Conservation (phyloP, 2,113 vertebrate species). For the Phodopus roborovskii region DNA sequence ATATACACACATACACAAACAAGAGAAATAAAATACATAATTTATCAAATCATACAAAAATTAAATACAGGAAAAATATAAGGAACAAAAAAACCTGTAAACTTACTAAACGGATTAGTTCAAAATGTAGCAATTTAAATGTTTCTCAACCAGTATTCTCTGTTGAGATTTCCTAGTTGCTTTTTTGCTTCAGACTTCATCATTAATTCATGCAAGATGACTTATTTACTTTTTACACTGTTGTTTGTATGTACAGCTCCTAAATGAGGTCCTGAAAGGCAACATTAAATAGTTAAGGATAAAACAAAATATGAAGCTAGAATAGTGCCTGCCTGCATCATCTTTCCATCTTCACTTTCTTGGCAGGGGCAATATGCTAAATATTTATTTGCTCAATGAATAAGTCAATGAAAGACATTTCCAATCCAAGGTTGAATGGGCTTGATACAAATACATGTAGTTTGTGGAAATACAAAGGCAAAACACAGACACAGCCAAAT, state of each 20-base stretch:
- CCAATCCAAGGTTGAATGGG: neutral
- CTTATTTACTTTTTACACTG: neutral
- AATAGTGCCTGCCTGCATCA: neutral
- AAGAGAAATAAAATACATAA: neutral
- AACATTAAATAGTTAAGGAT: neutral
- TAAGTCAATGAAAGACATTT: neutral
- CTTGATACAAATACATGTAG: neutral
- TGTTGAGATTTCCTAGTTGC: neutral
- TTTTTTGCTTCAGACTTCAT: neutral
- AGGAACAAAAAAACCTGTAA: constrained; percentile 27
- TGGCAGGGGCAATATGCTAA: neutral
- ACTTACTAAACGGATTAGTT: neutral
- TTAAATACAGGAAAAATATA: constrained; percentile 7
- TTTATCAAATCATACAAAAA: neutral
- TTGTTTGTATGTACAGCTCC: neutral
- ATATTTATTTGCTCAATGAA: neutral
- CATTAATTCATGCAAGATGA: constrained; percentile 6
- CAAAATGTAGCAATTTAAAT: neutral
- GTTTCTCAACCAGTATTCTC: neutral
- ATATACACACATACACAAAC: neutral
- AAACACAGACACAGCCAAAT: neutral
- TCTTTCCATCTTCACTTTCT: neutral
- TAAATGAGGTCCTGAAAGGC: neutral
- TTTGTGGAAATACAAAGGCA: neutral
- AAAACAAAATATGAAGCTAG: neutral